phyloP scores from a whole-genome alignment of 2,888 invertebrate species.

The Synergus japonicus region DNA sequence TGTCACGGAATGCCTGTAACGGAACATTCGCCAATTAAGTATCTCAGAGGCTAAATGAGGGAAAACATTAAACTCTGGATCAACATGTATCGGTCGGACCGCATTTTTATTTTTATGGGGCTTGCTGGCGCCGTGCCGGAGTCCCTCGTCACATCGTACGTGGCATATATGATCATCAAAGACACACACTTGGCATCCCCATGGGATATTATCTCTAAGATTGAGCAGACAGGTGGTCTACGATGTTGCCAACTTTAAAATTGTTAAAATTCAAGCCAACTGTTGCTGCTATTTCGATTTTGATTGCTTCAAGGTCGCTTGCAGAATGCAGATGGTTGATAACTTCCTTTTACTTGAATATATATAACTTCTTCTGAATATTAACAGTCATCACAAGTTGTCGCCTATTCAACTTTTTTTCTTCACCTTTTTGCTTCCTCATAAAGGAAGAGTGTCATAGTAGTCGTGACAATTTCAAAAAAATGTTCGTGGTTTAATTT shows the following conservation, averaged over 20 bases:
- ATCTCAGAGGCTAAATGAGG: constrained; percentile 59
- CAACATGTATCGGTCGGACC: constrained; percentile 60
- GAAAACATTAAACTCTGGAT: constrained; percentile 62
- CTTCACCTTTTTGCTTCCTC: too few relatives aligned
- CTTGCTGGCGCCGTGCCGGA: constrained; percentile 69
- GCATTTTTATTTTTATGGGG: constrained; percentile 63
- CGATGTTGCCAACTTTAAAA: constrained; percentile 13
- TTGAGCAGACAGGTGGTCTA: constrained; percentile 34
- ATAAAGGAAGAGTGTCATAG: too few relatives aligned
- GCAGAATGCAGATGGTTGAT: too few relatives aligned
- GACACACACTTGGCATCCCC: constrained; percentile 19
- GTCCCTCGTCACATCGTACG: constrained; percentile 57
- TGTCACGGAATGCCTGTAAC: constrained; percentile 57
- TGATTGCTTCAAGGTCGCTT: neutral
- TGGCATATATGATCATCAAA: constrained; percentile 53
- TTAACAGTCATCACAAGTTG: too few relatives aligned
- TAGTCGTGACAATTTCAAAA: too few relatives aligned
- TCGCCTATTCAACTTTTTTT: too few relatives aligned
- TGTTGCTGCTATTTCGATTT: neutral
- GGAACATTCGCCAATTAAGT: constrained; percentile 57
- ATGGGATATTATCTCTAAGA: constrained; percentile 23
- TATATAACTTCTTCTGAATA: too few relatives aligned
- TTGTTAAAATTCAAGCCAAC: neutral
- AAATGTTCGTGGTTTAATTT: too few relatives aligned
- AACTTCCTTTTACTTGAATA: too few relatives aligned